Evolutionary conservation across 2,888 invertebrate species (phyloP).

Genomic region (Apodemia zela): DNA sequence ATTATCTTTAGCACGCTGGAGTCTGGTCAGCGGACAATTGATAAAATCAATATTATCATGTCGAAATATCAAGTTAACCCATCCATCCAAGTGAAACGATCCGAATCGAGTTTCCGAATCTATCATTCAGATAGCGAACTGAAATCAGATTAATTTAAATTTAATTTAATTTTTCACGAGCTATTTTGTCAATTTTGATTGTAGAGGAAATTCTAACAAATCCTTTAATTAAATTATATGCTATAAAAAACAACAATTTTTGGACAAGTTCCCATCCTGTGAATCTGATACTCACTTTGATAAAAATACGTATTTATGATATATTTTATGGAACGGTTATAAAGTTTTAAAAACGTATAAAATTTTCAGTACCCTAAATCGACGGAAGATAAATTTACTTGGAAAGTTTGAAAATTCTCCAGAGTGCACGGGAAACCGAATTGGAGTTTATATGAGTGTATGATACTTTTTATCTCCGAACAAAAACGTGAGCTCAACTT

Average conservation of each 20-base stretch:
- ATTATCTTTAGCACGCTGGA: not conserved
- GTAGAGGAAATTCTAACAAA: no score
- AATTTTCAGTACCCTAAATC: not conserved
- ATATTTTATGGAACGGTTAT: not conserved
- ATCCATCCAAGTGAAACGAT: no score
- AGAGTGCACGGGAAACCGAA: slow-evolving; percentile 19
- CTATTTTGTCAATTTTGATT: no score
- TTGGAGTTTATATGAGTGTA: slow-evolving; percentile 34
- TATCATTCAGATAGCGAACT: no score
- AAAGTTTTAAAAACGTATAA: slow-evolving; percentile 4
- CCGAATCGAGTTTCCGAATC: no score
- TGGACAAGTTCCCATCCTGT: no score
- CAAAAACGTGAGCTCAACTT: slow-evolving; percentile 35
- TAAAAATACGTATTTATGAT: not conserved
- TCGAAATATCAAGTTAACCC: not conserved
- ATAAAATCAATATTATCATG: not conserved
- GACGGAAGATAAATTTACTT: slow-evolving; percentile 1
- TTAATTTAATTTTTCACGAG: no score
- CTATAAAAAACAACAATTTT: no score
- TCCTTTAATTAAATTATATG: no score
- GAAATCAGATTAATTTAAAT: no score
- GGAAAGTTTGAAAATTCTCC: slow-evolving; percentile 4
- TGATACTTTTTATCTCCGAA: slow-evolving; percentile 34
- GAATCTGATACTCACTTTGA: no score
- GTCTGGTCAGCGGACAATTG: not conserved